Conservation (phyloP, 1,140 invertebrate genomes). For the Trichomalopsis sarcophagae region DNA sequence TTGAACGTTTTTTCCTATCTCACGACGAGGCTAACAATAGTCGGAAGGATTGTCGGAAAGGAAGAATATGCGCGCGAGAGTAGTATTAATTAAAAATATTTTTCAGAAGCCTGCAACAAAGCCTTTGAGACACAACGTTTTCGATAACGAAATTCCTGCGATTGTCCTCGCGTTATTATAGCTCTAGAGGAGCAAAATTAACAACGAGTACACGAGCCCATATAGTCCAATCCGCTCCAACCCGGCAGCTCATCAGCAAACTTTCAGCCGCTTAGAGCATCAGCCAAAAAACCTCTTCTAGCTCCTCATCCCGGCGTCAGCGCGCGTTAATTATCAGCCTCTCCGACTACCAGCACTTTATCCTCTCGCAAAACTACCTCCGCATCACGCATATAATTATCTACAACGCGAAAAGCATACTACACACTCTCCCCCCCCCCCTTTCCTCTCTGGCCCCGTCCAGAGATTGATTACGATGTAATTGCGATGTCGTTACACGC, state of each 20-base stretch:
- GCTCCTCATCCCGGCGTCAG: neutral
- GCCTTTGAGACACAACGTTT: too few relatives aligned
- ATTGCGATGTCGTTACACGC: slow-evolving; percentile 55
- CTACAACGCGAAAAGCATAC: neutral
- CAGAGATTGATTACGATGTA: slow-evolving; percentile 53
- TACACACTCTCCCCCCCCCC: neutral
- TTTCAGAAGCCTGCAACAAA: too few relatives aligned
- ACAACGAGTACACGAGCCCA: too few relatives aligned
- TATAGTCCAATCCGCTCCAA: too few relatives aligned
- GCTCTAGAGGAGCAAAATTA: too few relatives aligned
- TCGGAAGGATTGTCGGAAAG: too few relatives aligned
- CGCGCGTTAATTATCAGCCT: slow-evolving; percentile 24
- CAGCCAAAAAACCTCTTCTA: neutral
- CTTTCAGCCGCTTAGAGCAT: neutral
- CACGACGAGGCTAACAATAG: too few relatives aligned
- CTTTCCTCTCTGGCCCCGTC: too few relatives aligned
- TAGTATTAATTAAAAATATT: too few relatives aligned
- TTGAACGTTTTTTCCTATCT: neutral
- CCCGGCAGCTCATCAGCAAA: neutral
- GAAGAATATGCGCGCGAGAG: too few relatives aligned
- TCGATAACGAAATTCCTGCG: too few relatives aligned
- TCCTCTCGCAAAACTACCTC: neutral
- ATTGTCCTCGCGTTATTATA: too few relatives aligned
- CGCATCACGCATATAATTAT: neutral
- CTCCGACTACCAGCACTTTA: neutral